Percentiles rank a stretch among this genome's conserved stretches.
These are phyloP conservation scores for Halictus quadricinctus DNA, from an alignment of 2,888 invertebrate species.

Conservation along the genomic window DNA sequence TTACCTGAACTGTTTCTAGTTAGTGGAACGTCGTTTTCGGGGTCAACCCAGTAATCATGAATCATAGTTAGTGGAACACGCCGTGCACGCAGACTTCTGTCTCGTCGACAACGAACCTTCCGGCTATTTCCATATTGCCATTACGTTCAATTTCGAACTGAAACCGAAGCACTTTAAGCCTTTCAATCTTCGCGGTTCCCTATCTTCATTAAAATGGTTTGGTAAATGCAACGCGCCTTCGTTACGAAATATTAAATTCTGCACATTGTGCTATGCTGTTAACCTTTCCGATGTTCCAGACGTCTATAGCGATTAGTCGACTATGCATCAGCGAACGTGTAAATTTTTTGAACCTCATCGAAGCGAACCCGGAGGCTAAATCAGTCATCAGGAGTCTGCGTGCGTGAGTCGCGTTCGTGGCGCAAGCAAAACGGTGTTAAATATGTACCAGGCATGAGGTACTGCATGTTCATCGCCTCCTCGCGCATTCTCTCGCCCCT, in stretches of 20 bases:
- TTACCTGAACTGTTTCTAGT: constrained; percentile 47
- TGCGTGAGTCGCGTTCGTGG: constrained; percentile 28
- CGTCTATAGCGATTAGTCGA: too few relatives aligned
- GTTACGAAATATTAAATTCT: too few relatives aligned
- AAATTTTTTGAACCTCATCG: too few relatives aligned
- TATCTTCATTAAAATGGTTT: too few relatives aligned
- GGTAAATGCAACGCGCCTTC: too few relatives aligned
- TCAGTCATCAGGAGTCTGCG: constrained; percentile 29
- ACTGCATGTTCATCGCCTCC: constrained; percentile 98
- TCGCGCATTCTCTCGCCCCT: constrained; percentile 96
- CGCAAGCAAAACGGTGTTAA: constrained; percentile 70
- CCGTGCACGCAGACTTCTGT: constrained; percentile 48
- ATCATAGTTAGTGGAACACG: constrained; percentile 65
- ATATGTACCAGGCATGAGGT: constrained; percentile 95
- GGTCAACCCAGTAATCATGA: constrained; percentile 54
- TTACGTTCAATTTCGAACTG: not conserved
- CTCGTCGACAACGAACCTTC: not conserved
- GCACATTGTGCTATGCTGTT: too few relatives aligned
- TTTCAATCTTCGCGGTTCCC: too few relatives aligned
- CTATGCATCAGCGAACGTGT: too few relatives aligned
- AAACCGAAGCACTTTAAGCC: too few relatives aligned
- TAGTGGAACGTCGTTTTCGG: constrained; percentile 60
- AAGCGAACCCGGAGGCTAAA: not conserved
- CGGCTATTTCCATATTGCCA: not conserved
- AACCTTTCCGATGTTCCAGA: too few relatives aligned